Conservation (phyloP, 1,140 invertebrate genomes). For the Listronotus oregonensis region DNA sequence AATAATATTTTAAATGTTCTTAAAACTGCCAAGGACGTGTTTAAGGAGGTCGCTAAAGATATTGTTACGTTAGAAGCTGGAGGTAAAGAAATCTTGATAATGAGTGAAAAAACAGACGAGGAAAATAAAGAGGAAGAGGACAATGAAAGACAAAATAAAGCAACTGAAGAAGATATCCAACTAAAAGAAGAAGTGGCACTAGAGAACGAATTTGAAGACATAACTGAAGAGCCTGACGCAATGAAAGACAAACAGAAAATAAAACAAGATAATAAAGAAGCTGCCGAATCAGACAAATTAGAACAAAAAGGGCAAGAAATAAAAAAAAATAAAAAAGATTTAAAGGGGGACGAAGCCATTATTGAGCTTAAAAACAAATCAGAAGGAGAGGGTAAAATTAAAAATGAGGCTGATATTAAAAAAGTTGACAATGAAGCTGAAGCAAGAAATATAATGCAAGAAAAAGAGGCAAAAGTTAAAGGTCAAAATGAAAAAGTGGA, state of each 20-base stretch:
- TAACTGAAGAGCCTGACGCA: neutral
- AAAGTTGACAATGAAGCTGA: conserved; percentile 31
- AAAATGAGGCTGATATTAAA: conserved; percentile 33
- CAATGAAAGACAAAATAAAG: conserved; percentile 13
- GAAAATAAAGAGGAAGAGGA: conserved; percentile 11
- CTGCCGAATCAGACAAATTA: neutral
- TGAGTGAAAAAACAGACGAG: neutral
- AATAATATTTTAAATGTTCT: neutral
- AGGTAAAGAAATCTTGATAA: conserved; percentile 22
- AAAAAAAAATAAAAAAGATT: conserved; percentile 7
- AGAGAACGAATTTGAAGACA: too few species aligned
- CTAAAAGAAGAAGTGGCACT: neutral
- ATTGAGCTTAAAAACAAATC: conserved; percentile 29
- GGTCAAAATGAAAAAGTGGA: conserved; percentile 5
- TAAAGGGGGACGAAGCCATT: neutral
- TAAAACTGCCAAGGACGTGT: conserved; percentile 9
- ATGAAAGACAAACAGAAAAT: conserved; percentile 8
- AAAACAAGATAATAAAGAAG: conserved; percentile 1
- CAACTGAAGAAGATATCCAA: neutral
- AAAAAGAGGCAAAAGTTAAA: conserved; percentile 32
- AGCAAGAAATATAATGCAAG: conserved; percentile 27
- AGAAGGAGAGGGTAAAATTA: conserved; percentile 31
- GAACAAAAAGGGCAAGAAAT: conserved; percentile 14
- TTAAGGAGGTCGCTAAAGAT: conserved; percentile 21
- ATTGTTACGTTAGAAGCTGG: conserved; percentile 24